Evolutionary conservation across 1,140 invertebrate genomes (phyloP), one percentile per base, ranked within the genome.

Genomic region (Colletes gigas): DNA sequence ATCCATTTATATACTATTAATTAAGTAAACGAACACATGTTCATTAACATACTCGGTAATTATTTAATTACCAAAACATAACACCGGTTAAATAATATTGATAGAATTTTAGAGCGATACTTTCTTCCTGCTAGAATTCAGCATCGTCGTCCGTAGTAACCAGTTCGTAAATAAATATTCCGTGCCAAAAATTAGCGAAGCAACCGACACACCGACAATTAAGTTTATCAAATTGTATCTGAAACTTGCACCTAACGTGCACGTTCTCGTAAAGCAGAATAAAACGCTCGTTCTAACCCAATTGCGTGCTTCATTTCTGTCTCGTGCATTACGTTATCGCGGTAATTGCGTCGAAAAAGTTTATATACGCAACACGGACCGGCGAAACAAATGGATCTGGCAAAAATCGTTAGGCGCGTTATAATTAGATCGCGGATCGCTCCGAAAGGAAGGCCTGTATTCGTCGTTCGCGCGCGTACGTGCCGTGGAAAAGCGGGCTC

Each of bases 401-500:
- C 10, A 44, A 66, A 66, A 73, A 73, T 73, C 6, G 55, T 70
- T 52, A 10, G 10, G 41, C 15, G 21, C 17, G 21, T 17, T 69
- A 41, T 69, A 78, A 77, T 77, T 39, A 62, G 39, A 78, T 50
- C 44, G 70, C 57, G 65, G 10, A 19, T 15, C 19, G 57, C 12
- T 14, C 30, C 30, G 54, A 3, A 59, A 2, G 5, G 30, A 59
- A 76, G 14, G n/a, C 57, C 39, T 63, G 30, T 44, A 50, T 67
- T 52, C 66, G 30, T 39, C 10, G 47, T 39, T 63, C 12, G 68
- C 44, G 63, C 39, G 19, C 30, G 30, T 57, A 70, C 14, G 60
- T 50, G 62, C 59, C 57, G 41, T 62, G 62, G 70, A 79, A 85
- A 79, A 52, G 41, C 47, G 44, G 47, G 15, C 30, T n/a, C 39